Evolutionary conservation across 1,140 invertebrate genomes (phyloP).

Genomic region (Drosophila oshimai): DNA sequence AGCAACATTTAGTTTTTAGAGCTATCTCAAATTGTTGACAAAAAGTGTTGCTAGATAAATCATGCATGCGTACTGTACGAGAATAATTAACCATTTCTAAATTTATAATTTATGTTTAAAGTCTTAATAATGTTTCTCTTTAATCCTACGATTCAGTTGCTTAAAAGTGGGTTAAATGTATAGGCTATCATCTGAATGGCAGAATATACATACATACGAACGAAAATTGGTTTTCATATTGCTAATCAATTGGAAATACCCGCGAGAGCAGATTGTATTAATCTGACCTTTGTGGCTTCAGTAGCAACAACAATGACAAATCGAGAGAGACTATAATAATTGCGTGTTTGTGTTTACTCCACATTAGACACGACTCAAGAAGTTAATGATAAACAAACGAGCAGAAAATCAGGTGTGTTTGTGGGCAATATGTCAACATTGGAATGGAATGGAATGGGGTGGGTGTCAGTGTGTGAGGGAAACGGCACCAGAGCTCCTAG

Average conservation of each 20-base stretch:
- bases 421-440: neutral
- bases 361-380: neutral
- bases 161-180: neutral
- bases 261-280: conserved; percentile 1
- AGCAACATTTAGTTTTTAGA: too few relatives aligned
- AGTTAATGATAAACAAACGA: conserved; percentile 16
- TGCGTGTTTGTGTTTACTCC: conserved; percentile 4
- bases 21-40: too few relatives aligned
- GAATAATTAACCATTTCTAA: too few relatives aligned
- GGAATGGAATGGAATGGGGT: neutral
- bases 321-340: neutral
- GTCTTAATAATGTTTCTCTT: too few relatives aligned
- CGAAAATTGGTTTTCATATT: neutral
- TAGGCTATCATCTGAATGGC: neutral
- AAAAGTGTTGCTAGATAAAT: too few relatives aligned
- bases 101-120: too few relatives aligned
- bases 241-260: conserved; percentile 6
- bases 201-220: neutral
- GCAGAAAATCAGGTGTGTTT: conserved; percentile 15
- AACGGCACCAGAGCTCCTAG: too few relatives aligned
- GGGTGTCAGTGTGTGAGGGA: neutral
- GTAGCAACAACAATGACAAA: neutral
- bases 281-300: conserved; percentile 8
- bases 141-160: too few relatives aligned
- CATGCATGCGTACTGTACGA: too few relatives aligned